These are phyloP conservation scores for Galeopsomyia nigrocyanea DNA, from an alignment of 2,888 invertebrate genomes.

Conservation along the genomic window DNA sequence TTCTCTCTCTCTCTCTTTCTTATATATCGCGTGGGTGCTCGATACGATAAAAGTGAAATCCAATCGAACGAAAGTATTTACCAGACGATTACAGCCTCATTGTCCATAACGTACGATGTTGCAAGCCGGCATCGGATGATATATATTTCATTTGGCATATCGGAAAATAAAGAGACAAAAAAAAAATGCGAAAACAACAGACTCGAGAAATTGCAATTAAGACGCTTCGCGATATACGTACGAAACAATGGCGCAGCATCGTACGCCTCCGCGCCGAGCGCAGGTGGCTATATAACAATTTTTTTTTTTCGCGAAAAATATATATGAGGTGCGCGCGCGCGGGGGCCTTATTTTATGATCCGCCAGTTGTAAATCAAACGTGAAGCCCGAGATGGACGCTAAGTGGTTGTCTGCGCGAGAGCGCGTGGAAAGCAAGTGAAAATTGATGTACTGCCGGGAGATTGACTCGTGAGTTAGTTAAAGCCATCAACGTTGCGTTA, in stretches of 20 bases:
- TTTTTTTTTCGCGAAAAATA: constrained; percentile 34
- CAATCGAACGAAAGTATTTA: constrained; percentile 3
- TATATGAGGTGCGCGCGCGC: constrained; percentile 33
- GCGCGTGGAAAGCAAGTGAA: constrained; percentile 8
- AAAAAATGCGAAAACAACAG: too few relatives aligned
- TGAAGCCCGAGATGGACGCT: not conserved
- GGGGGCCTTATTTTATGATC: constrained; percentile 5
- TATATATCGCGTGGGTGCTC: not conserved
- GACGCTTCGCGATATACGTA: too few relatives aligned
- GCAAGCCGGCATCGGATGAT: too few relatives aligned
- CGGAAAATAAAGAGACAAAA: too few relatives aligned
- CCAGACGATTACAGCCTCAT: too few relatives aligned
- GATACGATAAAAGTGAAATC: constrained; percentile 33
- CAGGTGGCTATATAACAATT: constrained; percentile 5
- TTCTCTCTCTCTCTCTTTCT: too few relatives aligned
- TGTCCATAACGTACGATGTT: too few relatives aligned
- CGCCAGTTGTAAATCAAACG: constrained; percentile 22
- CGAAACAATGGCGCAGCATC: not conserved
- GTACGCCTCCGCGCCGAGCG: not conserved
- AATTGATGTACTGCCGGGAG: not conserved
- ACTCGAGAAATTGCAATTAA: not conserved
- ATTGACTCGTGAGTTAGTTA: constrained; percentile 22
- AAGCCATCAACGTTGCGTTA: not conserved
- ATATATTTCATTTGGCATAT: too few relatives aligned
- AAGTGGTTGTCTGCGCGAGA: not conserved